Evolutionary conservation across 2,113 vertebrate genomes (phyloP).

Genomic region (Apteryx owenii): DNA sequence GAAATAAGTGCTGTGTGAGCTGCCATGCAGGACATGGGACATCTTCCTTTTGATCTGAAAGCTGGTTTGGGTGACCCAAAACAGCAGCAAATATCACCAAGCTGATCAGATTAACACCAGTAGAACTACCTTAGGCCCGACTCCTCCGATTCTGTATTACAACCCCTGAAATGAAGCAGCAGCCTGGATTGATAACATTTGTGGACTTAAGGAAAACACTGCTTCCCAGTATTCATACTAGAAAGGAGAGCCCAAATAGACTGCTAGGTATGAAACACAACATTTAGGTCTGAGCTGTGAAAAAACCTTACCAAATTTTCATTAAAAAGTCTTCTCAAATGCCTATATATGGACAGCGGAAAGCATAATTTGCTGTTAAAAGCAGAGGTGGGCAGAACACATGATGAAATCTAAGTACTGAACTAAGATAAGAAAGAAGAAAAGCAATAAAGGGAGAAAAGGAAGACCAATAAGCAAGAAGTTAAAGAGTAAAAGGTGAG

Average conservation of each 20-base stretch:
- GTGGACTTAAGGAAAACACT: not conserved
- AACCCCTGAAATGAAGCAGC: too few species aligned
- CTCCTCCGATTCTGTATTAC: not conserved
- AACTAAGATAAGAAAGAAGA: not conserved
- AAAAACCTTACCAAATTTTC: not conserved
- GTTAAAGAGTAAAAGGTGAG: not conserved
- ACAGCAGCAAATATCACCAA: not conserved
- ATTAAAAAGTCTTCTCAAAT: not conserved
- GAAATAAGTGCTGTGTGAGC: not conserved
- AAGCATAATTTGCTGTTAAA: not conserved
- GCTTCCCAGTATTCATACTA: not conserved
- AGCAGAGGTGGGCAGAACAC: not conserved
- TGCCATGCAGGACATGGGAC: not conserved
- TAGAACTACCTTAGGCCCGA: not conserved
- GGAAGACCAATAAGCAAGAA: not conserved
- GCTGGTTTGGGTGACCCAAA: not conserved
- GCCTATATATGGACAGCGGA: not conserved
- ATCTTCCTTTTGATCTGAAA: not conserved
- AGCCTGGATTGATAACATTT: too few species aligned
- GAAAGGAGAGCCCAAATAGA: not conserved
- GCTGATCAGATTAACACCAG: not conserved
- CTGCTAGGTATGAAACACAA: not conserved
- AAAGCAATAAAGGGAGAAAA: not conserved
- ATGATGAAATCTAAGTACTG: not conserved
- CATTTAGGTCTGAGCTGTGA: fast-evolving